Evolutionary conservation across 2,888 invertebrate species (phyloP).

Genomic region (Anthophora plumipes): DNA sequence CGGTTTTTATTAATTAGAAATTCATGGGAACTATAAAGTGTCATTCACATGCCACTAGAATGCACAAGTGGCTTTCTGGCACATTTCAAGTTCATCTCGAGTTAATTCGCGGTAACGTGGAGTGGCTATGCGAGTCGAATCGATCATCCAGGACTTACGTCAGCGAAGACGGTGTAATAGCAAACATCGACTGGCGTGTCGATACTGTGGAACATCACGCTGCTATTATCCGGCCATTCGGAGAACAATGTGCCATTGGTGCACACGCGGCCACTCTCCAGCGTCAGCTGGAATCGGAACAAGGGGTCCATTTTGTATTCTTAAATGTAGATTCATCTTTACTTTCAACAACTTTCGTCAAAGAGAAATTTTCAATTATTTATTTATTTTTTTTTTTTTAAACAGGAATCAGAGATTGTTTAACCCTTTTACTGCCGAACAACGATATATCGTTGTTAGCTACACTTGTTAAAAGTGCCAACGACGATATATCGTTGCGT

Average conservation of each 20-base stretch:
- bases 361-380: no score
- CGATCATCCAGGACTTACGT: slow-evolving; percentile 73
- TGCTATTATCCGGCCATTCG: slow-evolving; percentile 75
- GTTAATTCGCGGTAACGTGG: background rate
- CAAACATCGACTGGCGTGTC: slow-evolving; percentile 72
- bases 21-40: no score
- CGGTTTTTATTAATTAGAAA: no score
- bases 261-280: slow-evolving; percentile 74
- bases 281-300: slow-evolving; percentile 70
- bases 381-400: no score
- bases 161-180: slow-evolving; percentile 79
- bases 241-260: slow-evolving; percentile 67
- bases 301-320: background rate
- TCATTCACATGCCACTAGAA: background rate
- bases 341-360: no score
- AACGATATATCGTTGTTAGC: no score
- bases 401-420: no score
- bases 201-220: slow-evolving; percentile 75
- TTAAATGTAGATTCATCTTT: background rate
- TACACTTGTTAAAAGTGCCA: no score
- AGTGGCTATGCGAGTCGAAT: background rate
- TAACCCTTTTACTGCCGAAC: no score
- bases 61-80: background rate
- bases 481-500: no score
- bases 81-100: background rate